Evolutionary conservation across 2,113 vertebrate species (phyloP).

Genomic region (Podilymbus podiceps): DNA sequence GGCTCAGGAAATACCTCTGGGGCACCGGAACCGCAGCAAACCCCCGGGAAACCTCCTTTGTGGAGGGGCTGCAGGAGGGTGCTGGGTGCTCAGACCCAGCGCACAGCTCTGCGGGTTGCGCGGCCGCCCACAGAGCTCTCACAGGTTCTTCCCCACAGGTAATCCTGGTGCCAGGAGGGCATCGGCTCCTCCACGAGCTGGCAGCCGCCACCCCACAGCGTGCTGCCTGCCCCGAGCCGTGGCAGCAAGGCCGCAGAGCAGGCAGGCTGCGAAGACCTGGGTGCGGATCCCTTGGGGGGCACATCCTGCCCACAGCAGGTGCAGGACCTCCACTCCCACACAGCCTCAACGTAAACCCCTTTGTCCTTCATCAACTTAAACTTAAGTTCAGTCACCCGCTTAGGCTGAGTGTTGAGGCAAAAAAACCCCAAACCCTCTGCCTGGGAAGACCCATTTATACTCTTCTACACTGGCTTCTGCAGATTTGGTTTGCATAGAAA

Average conservation of each 20-base stretch:
- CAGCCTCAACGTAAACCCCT: background rate
- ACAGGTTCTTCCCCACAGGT: too few species aligned
- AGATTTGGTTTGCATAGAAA: background rate
- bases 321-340: background rate
- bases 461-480: background rate
- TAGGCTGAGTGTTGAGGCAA: background rate
- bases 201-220: accelerated
- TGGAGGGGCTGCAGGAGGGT: background rate
- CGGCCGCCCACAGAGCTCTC: background rate
- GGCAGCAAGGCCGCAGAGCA: background rate
- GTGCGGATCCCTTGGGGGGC: too few species aligned
- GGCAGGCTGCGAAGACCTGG: accelerated
- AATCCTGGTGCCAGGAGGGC: background rate
- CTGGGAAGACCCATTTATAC: background rate
- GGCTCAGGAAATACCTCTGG: background rate
- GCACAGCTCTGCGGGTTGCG: background rate
- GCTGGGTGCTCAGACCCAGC: background rate
- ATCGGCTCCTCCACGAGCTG: accelerated
- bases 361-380: background rate
- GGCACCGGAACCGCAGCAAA: background rate
- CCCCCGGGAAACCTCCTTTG: background rate
- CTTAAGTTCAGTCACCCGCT: too few species aligned
- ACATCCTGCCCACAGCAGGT: too few species aligned
- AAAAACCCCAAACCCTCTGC: background rate
- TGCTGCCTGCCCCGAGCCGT: background rate